phyloP scores from a whole-genome alignment of 2,797 vertebrate genomes.

The Sarcoramphus papa region DNA sequence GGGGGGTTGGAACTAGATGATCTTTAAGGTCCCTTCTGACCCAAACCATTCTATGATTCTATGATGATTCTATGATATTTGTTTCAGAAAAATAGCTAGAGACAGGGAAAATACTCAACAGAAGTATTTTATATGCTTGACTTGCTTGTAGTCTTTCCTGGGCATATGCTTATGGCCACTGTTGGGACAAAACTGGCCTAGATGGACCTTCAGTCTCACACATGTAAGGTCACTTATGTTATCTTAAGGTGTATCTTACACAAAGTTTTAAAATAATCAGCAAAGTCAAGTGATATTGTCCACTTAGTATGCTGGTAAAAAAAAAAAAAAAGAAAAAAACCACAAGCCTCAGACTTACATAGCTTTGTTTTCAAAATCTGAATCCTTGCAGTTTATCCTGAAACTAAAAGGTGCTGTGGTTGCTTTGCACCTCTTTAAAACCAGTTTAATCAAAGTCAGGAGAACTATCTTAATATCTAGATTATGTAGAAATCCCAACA shows the following conservation, averaged over 20 bases:
- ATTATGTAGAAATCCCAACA: neutral
- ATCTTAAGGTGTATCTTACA: neutral
- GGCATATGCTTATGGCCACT: neutral
- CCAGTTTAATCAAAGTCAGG: neutral
- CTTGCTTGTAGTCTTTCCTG: neutral
- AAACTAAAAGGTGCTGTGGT: neutral
- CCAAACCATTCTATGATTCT: too few relatives aligned
- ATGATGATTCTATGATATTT: neutral
- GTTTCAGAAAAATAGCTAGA: neutral
- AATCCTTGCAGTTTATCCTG: neutral
- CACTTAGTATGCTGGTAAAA: neutral
- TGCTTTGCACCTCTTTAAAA: neutral
- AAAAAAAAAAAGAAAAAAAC: neutral
- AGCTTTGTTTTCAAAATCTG: neutral
- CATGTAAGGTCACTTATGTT: neutral
- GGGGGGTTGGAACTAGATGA: too few relatives aligned
- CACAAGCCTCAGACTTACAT: neutral
- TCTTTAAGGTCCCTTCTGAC: too few relatives aligned
- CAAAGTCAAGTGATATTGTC: neutral
- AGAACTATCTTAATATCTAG: neutral
- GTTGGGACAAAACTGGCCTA: neutral
- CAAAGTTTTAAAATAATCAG: neutral
- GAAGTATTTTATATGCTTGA: neutral
- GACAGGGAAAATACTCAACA: neutral
- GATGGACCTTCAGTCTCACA: neutral